A percentile compares a stretch with the other conserved stretches of the same genome.
These are phyloP conservation scores for Corythornis leucogaster DNA, from an alignment of 2,797 vertebrate genomes.

Conservation along the genomic window DNA sequence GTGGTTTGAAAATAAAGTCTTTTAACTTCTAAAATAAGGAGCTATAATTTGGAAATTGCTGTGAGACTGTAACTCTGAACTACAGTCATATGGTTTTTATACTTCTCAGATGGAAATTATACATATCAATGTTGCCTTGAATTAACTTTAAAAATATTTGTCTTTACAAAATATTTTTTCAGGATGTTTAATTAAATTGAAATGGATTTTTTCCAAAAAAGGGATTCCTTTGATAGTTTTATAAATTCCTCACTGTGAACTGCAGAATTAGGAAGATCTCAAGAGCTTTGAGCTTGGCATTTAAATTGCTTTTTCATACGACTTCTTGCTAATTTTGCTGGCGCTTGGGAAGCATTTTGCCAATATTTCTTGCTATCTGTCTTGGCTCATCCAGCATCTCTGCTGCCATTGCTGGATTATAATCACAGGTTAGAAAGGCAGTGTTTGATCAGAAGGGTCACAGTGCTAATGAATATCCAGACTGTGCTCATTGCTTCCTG, in stretches of 20 bases:
- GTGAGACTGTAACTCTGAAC: slow-evolving; percentile 37
- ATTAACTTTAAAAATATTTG: slow-evolving; percentile 59
- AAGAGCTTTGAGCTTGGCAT: not conserved
- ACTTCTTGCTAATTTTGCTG: slow-evolving; percentile 2
- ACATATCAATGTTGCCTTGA: slow-evolving; percentile 42
- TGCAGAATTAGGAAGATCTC: slow-evolving; percentile 11
- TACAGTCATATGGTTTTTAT: slow-evolving; percentile 58
- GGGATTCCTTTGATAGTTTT: slow-evolving; percentile 55
- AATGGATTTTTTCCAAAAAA: slow-evolving; percentile 15
- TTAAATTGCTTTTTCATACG: not conserved
- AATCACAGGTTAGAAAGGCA: not conserved
- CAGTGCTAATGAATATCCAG: not conserved
- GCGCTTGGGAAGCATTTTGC: not conserved
- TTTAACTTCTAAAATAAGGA: slow-evolving; percentile 48
- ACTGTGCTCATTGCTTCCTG: not conserved
- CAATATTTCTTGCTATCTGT: not conserved
- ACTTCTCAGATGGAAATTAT: slow-evolving; percentile 59
- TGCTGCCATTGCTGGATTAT: not conserved
- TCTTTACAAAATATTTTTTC: slow-evolving; percentile 58
- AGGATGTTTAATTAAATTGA: slow-evolving; percentile 55
- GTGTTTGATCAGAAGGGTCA: not conserved
- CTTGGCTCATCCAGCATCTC: not conserved
- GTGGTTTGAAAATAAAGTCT: slow-evolving; percentile 46
- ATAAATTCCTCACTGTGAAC: slow-evolving; percentile 44
- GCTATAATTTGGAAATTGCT: slow-evolving; percentile 53